These are phyloP conservation scores for Caenorhabditis sulstoni DNA, from an alignment of 2,888 invertebrate genomes.

Conservation along the genomic window DNA sequence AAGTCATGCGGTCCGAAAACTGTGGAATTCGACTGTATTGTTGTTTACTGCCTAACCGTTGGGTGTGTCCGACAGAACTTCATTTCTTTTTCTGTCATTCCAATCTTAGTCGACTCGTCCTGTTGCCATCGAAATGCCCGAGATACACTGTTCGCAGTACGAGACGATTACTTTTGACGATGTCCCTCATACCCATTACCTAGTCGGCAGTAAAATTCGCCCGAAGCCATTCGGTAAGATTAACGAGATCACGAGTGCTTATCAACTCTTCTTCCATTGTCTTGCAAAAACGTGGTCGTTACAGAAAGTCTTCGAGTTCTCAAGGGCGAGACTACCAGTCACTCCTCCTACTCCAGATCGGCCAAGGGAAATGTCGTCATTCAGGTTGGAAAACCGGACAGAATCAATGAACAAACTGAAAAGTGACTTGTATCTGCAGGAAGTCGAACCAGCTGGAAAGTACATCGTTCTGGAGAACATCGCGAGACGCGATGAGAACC, in stretches of 20 bases:
- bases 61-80: conserved; percentile 48
- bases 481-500: conserved; percentile 79
- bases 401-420: background rate
- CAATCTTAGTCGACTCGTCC: too few relatives aligned
- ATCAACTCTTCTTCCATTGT: conserved; percentile 1
- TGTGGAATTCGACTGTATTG: conserved; percentile 34
- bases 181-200: conserved; percentile 58
- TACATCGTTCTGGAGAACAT: conserved; percentile 81
- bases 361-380: conserved; percentile 83
- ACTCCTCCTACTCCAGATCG: conserved; percentile 83
- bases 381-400: conserved; percentile 59
- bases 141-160: conserved; percentile 46
- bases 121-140: conserved; percentile 35
- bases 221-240: conserved; percentile 54
- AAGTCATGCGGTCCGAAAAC: conserved; percentile 42
- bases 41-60: conserved; percentile 41
- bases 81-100: conserved; percentile 12
- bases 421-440: conserved; percentile 73
- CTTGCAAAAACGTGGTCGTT: background rate
- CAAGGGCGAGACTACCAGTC: conserved; percentile 82
- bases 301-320: conserved; percentile 69
- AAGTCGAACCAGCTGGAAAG: conserved; percentile 82
- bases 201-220: conserved; percentile 58
- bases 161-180: conserved; percentile 59
- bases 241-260: conserved; percentile 13